Percentiles rank a stretch among this genome's conserved stretches.
Conservation (phyloP, 2,113 vertebrate genomes). For the Fregata magnificens region DNA sequence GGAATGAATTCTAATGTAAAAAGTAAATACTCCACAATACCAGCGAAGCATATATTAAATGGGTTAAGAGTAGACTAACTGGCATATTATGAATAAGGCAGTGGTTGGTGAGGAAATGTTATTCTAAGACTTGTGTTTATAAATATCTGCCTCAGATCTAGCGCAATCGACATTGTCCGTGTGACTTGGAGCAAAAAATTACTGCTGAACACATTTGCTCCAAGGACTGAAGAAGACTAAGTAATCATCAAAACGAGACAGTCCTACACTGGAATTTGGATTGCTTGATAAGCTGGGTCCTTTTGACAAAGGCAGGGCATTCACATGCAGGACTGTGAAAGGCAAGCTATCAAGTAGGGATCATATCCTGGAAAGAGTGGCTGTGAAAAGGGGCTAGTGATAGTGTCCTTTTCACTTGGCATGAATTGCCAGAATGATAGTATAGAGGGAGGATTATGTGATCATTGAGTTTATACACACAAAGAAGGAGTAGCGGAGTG, state of each 20-base stretch:
- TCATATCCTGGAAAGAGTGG: not conserved
- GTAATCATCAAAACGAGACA: not conserved
- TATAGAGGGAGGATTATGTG: not conserved
- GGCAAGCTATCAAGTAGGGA: not conserved
- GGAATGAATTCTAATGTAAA: not conserved
- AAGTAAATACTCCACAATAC: not conserved
- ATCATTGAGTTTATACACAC: not conserved
- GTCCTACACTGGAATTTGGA: not conserved
- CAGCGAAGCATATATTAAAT: accelerated
- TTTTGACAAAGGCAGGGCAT: not conserved
- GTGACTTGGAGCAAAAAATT: not conserved
- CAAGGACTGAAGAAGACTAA: not conserved
- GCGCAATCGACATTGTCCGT: accelerated
- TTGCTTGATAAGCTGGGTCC: not conserved
- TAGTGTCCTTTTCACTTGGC: not conserved
- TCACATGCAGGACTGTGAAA: not conserved
- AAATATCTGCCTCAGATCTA: not conserved
- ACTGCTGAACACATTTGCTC: not conserved
- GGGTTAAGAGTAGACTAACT: not conserved
- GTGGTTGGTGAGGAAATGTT: not conserved
- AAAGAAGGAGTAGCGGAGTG: not conserved
- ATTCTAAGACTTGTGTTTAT: not conserved
- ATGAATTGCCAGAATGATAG: not conserved
- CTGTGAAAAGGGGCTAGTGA: not conserved
- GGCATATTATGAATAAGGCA: not conserved